Evolutionary conservation across 2,888 invertebrate species (phyloP).

Genomic region (Amitus sp.): DNA sequence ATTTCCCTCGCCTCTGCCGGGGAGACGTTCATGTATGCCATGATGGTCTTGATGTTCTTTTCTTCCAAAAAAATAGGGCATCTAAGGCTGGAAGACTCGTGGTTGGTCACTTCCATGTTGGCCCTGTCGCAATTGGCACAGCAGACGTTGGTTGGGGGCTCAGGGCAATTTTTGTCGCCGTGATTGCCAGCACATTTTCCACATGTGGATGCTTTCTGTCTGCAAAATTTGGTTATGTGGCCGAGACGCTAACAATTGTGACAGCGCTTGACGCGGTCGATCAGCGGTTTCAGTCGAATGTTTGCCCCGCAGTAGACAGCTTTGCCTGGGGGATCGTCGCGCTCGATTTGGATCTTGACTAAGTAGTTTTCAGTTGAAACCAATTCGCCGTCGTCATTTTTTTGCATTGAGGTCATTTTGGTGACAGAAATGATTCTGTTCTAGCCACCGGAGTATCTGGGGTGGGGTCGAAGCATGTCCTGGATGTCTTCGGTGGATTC

Average conservation of each 20-base stretch:
- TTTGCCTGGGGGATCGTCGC: not conserved
- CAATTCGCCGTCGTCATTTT: not conserved
- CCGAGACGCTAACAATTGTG: not conserved
- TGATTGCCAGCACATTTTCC: not conserved
- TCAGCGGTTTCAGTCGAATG: not conserved
- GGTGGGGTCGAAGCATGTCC: not conserved
- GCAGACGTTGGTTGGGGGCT: not conserved
- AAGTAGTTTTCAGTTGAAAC: not conserved
- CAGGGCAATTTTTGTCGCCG: not conserved
- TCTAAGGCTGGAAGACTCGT: not conserved
- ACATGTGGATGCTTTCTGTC: not conserved
- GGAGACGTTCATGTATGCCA: not conserved
- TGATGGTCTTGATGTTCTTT: not conserved
- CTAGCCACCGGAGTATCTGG: not conserved
- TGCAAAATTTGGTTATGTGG: not conserved
- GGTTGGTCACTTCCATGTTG: not conserved
- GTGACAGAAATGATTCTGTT: not conserved
- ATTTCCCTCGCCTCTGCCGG: not conserved
- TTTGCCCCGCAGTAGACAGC: not conserved
- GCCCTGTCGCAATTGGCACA: not conserved
- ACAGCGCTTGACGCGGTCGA: not conserved
- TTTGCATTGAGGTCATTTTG: not conserved
- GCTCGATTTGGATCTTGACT: not conserved
- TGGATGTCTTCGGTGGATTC: not conserved
- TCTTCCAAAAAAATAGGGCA: not conserved